Percentiles rank a stretch among this genome's conserved stretches.
Evolutionary conservation across 1,140 invertebrate genomes (phyloP).

Genomic region (Copidosoma floridanum): DNA sequence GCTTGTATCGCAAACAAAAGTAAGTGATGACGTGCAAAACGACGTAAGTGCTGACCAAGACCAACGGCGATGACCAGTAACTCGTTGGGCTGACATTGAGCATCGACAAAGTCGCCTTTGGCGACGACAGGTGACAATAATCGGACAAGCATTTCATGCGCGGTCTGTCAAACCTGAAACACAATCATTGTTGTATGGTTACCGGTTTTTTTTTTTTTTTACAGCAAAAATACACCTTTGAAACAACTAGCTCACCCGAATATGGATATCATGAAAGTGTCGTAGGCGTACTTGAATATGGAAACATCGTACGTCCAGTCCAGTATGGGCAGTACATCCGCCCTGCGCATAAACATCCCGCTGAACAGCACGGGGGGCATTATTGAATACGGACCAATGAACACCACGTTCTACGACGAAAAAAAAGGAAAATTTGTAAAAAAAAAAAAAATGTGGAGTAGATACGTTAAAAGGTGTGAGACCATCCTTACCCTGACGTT

Average conservation of each 20-base stretch:
- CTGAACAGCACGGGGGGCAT: conserved; percentile 84
- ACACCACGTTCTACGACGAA: conserved; percentile 78
- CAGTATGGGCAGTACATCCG: conserved; percentile 75
- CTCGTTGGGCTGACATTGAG: conserved; percentile 70
- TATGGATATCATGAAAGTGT: conserved; percentile 66
- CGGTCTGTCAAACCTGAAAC: conserved; percentile 67
- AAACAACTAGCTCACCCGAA: conserved; percentile 59
- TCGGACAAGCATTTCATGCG: conserved; percentile 63
- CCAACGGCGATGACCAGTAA: conserved; percentile 64
- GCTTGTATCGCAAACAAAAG: too few species aligned
- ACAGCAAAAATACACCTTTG: too few species aligned
- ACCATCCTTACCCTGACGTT: conserved; percentile 68
- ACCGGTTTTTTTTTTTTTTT: too few species aligned
- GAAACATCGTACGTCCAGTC: conserved; percentile 85
- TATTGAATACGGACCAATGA: conserved; percentile 80
- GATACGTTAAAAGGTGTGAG: background rate
- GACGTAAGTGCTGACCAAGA: conserved; percentile 62
- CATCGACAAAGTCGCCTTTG: conserved; percentile 67
- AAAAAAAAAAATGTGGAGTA: too few species aligned
- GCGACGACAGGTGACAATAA: conserved; percentile 71
- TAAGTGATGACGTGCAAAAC: conserved; percentile 56
- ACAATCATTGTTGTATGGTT: too few species aligned
- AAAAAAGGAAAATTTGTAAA: conserved; percentile 41
- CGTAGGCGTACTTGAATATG: conserved; percentile 75
- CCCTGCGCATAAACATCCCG: conserved; percentile 86